Conservation (phyloP, 2,888 invertebrate species). For the Bhutanitis thaidina region DNA sequence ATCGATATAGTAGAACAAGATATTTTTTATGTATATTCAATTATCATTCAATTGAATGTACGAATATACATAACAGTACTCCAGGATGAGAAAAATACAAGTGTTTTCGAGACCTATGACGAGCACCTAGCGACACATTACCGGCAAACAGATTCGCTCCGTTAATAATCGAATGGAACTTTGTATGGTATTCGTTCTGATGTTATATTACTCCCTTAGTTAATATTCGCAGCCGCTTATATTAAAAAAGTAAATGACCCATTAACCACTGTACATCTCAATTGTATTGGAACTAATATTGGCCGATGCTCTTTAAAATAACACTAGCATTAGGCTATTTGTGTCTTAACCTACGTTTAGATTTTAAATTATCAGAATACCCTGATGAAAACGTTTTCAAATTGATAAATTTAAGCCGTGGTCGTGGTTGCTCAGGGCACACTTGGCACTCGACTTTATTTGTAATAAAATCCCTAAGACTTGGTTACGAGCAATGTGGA, state of each 20-base stretch:
- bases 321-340: neutral
- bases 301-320: neutral
- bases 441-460: too few relatives aligned
- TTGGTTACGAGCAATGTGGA: too few relatives aligned
- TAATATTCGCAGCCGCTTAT: neutral
- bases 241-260: neutral
- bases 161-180: conserved; percentile 32
- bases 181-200: conserved; percentile 24
- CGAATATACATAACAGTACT: too few relatives aligned
- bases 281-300: neutral
- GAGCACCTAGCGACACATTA: neutral
- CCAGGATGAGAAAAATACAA: too few relatives aligned
- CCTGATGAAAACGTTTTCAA: too few relatives aligned
- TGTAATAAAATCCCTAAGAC: too few relatives aligned
- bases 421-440: too few relatives aligned
- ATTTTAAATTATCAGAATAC: too few relatives aligned
- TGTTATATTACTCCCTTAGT: conserved; percentile 23
- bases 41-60: too few relatives aligned
- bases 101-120: neutral
- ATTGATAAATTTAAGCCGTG: too few relatives aligned
- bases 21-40: too few relatives aligned
- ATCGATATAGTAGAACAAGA: too few relatives aligned
- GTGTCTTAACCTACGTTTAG: neutral
- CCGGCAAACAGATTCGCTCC: neutral
- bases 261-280: neutral